Evolutionary conservation across 1,140 invertebrate species (phyloP).

Genomic region (Drosophila nebulosa): DNA sequence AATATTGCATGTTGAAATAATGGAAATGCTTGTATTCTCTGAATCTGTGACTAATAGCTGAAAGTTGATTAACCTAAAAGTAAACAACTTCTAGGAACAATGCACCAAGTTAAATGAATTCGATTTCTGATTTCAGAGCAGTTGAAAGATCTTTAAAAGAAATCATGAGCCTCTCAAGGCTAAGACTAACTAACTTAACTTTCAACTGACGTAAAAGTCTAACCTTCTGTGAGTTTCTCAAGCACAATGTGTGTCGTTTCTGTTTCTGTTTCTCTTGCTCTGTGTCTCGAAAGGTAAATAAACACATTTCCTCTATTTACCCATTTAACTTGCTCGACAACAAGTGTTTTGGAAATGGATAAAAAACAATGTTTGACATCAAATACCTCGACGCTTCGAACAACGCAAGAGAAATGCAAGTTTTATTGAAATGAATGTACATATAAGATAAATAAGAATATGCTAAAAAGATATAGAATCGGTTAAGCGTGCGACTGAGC

Average conservation of each 20-base stretch:
- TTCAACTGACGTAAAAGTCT: neutral
- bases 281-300: neutral
- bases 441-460: neutral
- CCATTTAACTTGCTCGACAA: neutral
- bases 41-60: too few species aligned
- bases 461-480: too few species aligned
- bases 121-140: too few species aligned
- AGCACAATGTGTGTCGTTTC: neutral
- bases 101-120: too few species aligned
- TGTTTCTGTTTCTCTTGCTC: neutral
- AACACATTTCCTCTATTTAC: neutral
- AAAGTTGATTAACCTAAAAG: too few species aligned
- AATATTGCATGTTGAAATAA: too few species aligned
- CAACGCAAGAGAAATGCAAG: neutral
- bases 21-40: too few species aligned
- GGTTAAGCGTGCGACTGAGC: too few species aligned
- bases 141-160: neutral
- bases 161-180: neutral
- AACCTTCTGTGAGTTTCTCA: neutral
- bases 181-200: neutral
- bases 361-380: neutral
- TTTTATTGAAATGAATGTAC: neutral
- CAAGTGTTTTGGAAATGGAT: neutral
- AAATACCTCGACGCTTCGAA: neutral
- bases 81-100: too few species aligned